Evolutionary conservation across 2,113 vertebrate genomes (phyloP), one percentile per base, ranked within the genome.

Genomic region (Melanotaenia duboulayi): DNA sequence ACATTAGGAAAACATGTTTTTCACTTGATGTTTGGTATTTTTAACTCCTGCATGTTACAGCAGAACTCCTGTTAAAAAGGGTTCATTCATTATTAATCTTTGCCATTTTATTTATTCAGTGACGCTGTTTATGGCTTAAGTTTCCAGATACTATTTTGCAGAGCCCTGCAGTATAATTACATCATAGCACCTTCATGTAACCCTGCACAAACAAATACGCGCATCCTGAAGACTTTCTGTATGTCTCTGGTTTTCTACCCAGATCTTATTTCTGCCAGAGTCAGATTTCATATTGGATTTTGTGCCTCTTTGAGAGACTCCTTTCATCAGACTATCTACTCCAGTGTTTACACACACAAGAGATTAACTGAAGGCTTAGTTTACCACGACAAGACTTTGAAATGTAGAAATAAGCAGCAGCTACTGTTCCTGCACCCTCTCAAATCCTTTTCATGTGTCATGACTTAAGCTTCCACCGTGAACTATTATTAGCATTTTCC

Each of bases 401-500:
- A 84, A 65, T 68, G 61, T 37, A 79, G 56, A 71, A 82, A 73
- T 57, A 69, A 87, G 69, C 59, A 74, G 37, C 71, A 73, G 79
- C 76, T 61, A 58, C 60, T 83, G 78, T 82, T 83, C 67, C 61
- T 71, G 22, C 67, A n/a, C 74, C 62, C 64, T 16, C 74, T 84
- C 25, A 40, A 78, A 83, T 78, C 76, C 59, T 70, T 80, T 84
- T 75, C 58, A 68, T 82, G 71, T 82, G 81, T 81, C 80, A 78
- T 79, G 80, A 87, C 84, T 87, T 81, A 76, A 91, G 82, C 81
- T 80, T 87, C 81, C 76, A 74, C 70, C 42, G 37, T 72, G 68
- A 81, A 89, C 87, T 93, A 92, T 93, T 92, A 83, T 85, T 93
- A 93, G 88, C 65, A 71, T 65, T 35, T 71, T 74, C 72, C 11